phyloP scores from a whole-genome alignment of 2,113 vertebrate species.

The Todiramphus saurophagus region DNA sequence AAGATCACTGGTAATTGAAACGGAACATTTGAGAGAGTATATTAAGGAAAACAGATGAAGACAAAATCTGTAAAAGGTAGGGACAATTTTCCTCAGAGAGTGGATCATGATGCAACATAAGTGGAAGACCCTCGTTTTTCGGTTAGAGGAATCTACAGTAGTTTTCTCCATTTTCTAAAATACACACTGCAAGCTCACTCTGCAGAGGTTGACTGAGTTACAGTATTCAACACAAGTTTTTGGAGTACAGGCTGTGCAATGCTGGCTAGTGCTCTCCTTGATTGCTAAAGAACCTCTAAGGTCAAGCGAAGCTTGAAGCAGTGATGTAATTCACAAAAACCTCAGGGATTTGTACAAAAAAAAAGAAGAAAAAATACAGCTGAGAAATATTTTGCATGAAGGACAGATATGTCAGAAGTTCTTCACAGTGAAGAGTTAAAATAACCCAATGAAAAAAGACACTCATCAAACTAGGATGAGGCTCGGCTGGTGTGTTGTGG shows the following conservation, averaged over 20 bases:
- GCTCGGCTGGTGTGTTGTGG: background rate
- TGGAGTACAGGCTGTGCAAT: background rate
- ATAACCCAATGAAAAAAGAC: background rate
- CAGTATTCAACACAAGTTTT: background rate
- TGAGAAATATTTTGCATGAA: background rate
- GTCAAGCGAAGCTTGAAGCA: background rate
- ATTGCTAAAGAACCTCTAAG: background rate
- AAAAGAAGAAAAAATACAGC: background rate
- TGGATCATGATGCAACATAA: fast-evolving
- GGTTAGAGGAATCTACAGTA: background rate
- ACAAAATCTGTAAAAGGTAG: background rate
- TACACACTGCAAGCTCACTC: fast-evolving
- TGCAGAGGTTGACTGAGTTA: background rate
- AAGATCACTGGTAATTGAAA: background rate
- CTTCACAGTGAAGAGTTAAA: background rate
- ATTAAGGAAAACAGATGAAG: background rate
- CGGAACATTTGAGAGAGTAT: background rate
- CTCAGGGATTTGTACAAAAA: background rate
- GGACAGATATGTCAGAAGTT: background rate
- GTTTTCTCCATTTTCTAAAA: background rate
- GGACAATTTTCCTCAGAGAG: background rate
- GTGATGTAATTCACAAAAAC: background rate
- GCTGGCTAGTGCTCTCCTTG: background rate
- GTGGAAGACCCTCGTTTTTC: background rate
- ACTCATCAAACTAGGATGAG: background rate